phyloP scores from a whole-genome alignment of 2,797 vertebrate species.

The Chloroceryle inda region DNA sequence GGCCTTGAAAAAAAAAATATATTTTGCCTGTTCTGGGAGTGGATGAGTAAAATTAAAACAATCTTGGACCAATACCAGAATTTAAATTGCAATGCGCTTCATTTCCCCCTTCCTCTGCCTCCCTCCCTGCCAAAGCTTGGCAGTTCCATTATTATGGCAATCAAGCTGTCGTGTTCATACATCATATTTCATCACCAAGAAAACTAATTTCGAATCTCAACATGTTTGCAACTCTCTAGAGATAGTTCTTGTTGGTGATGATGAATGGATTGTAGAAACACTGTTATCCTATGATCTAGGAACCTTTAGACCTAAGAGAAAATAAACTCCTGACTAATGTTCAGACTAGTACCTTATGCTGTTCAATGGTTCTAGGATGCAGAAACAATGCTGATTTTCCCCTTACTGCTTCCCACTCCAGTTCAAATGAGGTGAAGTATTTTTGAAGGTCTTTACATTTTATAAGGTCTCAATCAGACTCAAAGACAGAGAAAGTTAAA shows the following conservation, averaged over 20 bases:
- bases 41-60: conserved; percentile 47
- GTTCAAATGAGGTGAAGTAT: not conserved
- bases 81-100: conserved; percentile 43
- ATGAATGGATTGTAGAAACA: conserved; percentile 42
- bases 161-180: conserved; percentile 46
- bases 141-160: conserved; percentile 61
- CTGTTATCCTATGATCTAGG: not conserved
- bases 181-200: conserved; percentile 45
- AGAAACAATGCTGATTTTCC: not conserved
- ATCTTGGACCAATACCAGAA: conserved; percentile 28
- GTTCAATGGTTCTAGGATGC: not conserved
- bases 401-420: not conserved
- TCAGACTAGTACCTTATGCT: not conserved
- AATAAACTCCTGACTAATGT: not conserved
- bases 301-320: not conserved
- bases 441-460: not conserved
- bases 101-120: not conserved
- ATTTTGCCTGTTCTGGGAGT: not conserved
- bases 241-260: conserved; percentile 17
- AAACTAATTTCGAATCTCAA: conserved; percentile 61
- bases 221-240: conserved; percentile 38
- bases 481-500: not conserved
- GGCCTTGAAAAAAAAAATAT: not conserved
- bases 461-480: not conserved
- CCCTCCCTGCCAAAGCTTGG: not conserved